These are phyloP conservation scores for Ceyx erithaca DNA, from an alignment of 2,797 vertebrate species.

Conservation along the genomic window DNA sequence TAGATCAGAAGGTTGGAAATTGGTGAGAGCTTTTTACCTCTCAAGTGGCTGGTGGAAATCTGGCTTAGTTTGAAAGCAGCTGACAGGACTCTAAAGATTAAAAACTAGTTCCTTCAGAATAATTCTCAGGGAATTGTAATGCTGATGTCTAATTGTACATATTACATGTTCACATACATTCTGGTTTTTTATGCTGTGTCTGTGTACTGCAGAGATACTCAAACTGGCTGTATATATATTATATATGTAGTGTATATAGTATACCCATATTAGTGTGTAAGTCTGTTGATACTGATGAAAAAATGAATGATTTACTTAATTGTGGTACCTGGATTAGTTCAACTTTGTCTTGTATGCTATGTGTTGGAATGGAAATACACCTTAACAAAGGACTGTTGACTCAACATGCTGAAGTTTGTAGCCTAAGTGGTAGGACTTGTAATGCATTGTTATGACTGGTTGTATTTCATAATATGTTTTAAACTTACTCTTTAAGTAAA, in stretches of 20 bases:
- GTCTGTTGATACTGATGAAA: neutral
- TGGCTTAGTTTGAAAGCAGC: neutral
- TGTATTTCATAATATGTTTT: neutral
- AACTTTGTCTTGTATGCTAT: neutral
- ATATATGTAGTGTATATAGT: no score
- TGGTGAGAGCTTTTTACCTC: neutral
- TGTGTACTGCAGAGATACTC: neutral
- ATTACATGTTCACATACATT: neutral
- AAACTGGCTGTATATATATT: neutral
- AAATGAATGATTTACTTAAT: neutral
- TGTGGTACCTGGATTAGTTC: neutral
- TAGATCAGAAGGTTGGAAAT: constrained; percentile 11
- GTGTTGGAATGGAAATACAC: neutral
- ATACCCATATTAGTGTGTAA: neutral
- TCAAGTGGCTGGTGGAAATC: neutral
- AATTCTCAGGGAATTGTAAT: neutral
- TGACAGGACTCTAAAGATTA: neutral
- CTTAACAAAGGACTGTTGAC: neutral
- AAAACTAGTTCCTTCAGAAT: neutral
- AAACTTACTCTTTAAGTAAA: neutral
- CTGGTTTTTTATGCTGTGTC: neutral
- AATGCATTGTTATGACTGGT: neutral
- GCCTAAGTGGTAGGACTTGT: neutral
- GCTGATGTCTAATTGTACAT: neutral
- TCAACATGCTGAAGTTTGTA: neutral